Evolutionary conservation across 37 sponge, comb jelly and placozoan species (phyloP).

Genomic region (Diacarnus erythraeanus): DNA sequence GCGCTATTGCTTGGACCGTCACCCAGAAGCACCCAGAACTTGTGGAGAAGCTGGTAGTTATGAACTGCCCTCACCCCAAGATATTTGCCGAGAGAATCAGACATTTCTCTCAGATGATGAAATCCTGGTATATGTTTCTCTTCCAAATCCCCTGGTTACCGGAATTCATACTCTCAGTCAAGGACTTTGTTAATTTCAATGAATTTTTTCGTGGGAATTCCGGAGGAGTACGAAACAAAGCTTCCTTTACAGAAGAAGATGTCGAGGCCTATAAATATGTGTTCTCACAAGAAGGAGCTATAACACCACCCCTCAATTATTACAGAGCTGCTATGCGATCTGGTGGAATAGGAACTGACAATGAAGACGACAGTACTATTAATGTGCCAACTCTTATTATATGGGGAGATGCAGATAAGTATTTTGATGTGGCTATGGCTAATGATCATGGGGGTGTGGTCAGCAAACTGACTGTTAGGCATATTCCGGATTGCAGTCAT

Average conservation of each 20-base stretch:
- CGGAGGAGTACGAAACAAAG: constrained; percentile 51
- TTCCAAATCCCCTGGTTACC: constrained; percentile 65
- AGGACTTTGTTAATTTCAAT: constrained; percentile 38
- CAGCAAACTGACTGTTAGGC: constrained; percentile 10
- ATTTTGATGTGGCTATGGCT: background rate
- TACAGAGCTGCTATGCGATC: constrained; percentile 31
- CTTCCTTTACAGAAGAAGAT: constrained; percentile 52
- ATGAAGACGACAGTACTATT: background rate
- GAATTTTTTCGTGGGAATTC: constrained; percentile 6
- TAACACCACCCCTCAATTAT: constrained; percentile 79
- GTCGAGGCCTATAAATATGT: constrained; percentile 66
- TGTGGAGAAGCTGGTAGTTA: constrained; percentile 42
- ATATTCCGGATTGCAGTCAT: constrained; percentile 71
- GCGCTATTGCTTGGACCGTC: constrained; percentile 56
- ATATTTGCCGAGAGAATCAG: background rate
- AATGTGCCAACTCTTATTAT: constrained; percentile 1
- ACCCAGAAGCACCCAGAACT: constrained; percentile 54
- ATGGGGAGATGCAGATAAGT: constrained; percentile 8
- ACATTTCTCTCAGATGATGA: constrained; percentile 13
- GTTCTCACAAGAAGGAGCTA: constrained; percentile 67
- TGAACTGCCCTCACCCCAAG: constrained; percentile 68
- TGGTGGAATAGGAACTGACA: background rate
- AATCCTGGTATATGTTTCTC: constrained; percentile 29
- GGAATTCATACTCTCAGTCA: constrained; percentile 37
- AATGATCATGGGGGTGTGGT: background rate